These are phyloP conservation scores for Metacarcinus magister DNA, from an alignment of 2,888 invertebrate species.

Conservation along the genomic window DNA sequence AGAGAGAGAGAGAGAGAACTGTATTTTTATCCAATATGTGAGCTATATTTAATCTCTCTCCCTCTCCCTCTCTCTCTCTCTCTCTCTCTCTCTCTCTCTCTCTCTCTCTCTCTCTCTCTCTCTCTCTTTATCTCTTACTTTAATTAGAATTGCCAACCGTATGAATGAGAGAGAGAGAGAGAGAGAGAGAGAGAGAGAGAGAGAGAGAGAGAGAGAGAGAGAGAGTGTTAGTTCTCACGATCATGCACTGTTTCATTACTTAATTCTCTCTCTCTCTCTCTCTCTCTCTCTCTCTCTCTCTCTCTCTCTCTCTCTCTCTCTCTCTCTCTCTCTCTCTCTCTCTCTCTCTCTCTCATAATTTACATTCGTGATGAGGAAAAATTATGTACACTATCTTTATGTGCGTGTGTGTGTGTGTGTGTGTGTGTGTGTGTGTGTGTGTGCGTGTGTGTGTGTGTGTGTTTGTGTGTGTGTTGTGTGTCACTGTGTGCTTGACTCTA, in stretches of 20 bases:
- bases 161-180: constrained; percentile 61
- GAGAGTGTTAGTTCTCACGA: too few relatives aligned
- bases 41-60: background rate
- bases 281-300: too few relatives aligned
- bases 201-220: constrained; percentile 34
- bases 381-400: background rate
- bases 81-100: background rate
- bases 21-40: background rate
- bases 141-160: background rate
- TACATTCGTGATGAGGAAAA: too few relatives aligned
- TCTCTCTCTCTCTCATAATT: too few relatives aligned
- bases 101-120: background rate
- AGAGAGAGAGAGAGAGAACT: too few relatives aligned
- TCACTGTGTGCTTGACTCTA: too few relatives aligned
- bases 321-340: background rate
- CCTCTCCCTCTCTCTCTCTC: constrained; percentile 30
- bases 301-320: background rate
- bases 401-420: background rate
- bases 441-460: too few relatives aligned
- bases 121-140: constrained; percentile 5
- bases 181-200: constrained; percentile 66
- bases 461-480: too few relatives aligned
- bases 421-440: too few relatives aligned
- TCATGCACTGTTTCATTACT: background rate
- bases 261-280: too few relatives aligned